Percentiles rank a stretch among this genome's conserved stretches.
phyloP scores from a whole-genome alignment of 2,888 invertebrate species.

The Leptinotarsa tumamoca region DNA sequence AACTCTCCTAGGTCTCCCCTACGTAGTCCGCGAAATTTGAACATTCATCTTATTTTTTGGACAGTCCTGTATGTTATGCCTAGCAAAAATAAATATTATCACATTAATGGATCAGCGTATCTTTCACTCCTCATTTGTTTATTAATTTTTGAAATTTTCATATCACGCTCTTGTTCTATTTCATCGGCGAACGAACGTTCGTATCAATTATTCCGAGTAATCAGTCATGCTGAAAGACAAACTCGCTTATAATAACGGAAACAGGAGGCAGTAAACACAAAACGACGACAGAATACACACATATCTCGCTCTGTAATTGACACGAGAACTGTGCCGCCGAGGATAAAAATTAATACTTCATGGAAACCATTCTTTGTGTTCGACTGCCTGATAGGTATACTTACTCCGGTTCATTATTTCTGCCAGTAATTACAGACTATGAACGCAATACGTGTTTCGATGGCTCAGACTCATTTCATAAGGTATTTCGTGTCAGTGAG shows the following conservation, averaged over 20 bases:
- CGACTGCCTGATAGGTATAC: slow-evolving; percentile 21
- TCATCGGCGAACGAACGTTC: neutral
- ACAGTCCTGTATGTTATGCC: too few relatives aligned
- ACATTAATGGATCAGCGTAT: too few relatives aligned
- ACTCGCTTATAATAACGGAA: slow-evolving; percentile 6
- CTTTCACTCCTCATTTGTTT: too few relatives aligned
- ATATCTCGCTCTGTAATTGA: slow-evolving; percentile 27
- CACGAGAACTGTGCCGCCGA: slow-evolving; percentile 28
- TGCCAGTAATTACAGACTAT: slow-evolving; percentile 20
- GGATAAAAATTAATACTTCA: slow-evolving; percentile 31
- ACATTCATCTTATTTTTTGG: too few relatives aligned
- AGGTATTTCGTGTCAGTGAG: neutral
- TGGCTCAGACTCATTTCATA: slow-evolving; percentile 6
- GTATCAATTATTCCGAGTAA: slow-evolving; percentile 29
- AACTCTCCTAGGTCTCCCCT: too few relatives aligned
- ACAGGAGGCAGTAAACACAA: slow-evolving; percentile 9
- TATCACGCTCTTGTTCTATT: neutral
- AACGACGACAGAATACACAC: slow-evolving; percentile 26
- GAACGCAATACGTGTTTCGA: neutral
- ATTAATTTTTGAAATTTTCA: too few relatives aligned
- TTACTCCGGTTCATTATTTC: slow-evolving; percentile 9
- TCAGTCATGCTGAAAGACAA: slow-evolving; percentile 24
- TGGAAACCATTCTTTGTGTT: slow-evolving; percentile 28
- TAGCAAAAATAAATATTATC: too few relatives aligned
- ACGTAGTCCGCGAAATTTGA: too few relatives aligned